Evolutionary conservation across 1,140 invertebrate species (phyloP).

Genomic region (Bombus soroeensis): DNA sequence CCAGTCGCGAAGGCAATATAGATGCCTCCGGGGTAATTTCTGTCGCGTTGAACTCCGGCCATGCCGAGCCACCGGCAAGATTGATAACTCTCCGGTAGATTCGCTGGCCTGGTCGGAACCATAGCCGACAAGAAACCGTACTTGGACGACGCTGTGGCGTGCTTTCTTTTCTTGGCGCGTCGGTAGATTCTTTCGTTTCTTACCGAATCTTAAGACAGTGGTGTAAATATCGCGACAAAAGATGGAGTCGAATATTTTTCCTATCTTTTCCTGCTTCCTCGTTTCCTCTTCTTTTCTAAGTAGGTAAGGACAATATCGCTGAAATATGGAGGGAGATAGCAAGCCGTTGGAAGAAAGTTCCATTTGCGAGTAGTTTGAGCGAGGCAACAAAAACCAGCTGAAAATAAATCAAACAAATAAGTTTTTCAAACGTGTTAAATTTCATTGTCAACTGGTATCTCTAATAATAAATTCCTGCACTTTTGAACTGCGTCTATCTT

Average conservation of each 20-base stretch:
- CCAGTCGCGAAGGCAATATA: background rate
- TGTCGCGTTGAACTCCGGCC: constrained; percentile 29
- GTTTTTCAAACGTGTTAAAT: no score
- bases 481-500: no score
- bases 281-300: no score
- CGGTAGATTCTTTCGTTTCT: background rate
- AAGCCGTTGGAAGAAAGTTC: no score
- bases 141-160: constrained; percentile 14
- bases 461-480: no score
- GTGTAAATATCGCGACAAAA: background rate
- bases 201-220: background rate
- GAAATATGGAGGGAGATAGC: no score
- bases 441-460: no score
- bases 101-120: background rate
- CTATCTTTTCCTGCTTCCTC: background rate
- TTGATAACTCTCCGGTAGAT: constrained; percentile 37
- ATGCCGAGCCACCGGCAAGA: constrained; percentile 7
- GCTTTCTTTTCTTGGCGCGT: constrained; percentile 14
- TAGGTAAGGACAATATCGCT: no score
- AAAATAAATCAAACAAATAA: no score
- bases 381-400: no score
- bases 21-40: constrained; percentile 37
- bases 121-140: background rate
- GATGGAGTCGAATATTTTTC: no score
- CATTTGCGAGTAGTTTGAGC: no score